Evolutionary conservation across 1,140 invertebrate genomes (phyloP).

Genomic region (Bombus confusus): DNA sequence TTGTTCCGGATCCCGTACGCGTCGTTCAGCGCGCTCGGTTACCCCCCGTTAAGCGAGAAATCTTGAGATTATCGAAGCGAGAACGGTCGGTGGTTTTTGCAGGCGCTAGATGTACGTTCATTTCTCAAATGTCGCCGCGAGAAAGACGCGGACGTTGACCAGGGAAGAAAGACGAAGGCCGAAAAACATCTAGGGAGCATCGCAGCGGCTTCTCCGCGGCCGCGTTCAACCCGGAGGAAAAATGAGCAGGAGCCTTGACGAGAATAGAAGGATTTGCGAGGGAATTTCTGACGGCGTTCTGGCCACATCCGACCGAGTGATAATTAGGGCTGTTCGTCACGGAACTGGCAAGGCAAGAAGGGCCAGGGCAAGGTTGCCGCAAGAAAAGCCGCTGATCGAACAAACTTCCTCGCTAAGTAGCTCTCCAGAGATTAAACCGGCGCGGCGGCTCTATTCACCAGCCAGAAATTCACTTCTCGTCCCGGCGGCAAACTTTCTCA

Average conservation of each 20-base stretch:
- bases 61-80: conserved; percentile 22
- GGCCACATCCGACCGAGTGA: conserved; percentile 54
- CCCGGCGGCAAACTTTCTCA: background rate
- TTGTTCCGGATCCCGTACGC: background rate
- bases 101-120: background rate
- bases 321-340: conserved; percentile 65
- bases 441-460: conserved; percentile 20
- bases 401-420: conserved; percentile 63
- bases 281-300: conserved; percentile 42
- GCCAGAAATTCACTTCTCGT: conserved; percentile 33
- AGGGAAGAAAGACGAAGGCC: background rate
- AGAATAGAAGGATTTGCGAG: conserved; percentile 52
- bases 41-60: background rate
- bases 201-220: too few relatives aligned
- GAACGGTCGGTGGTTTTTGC: background rate
- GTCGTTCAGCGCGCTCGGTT: background rate
- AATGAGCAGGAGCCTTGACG: background rate
- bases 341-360: conserved; percentile 16
- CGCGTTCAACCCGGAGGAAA: background rate
- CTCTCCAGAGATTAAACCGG: conserved; percentile 61
- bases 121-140: conserved; percentile 11
- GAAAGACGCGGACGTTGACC: background rate
- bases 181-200: background rate
- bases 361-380: conserved; percentile 18
- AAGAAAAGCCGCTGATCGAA: conserved; percentile 57